Evolutionary conservation across 37 sponge, comb jelly and placozoan species (phyloP), one percentile per base, ranked within the genome.

Genomic region (Geodia barretti): DNA sequence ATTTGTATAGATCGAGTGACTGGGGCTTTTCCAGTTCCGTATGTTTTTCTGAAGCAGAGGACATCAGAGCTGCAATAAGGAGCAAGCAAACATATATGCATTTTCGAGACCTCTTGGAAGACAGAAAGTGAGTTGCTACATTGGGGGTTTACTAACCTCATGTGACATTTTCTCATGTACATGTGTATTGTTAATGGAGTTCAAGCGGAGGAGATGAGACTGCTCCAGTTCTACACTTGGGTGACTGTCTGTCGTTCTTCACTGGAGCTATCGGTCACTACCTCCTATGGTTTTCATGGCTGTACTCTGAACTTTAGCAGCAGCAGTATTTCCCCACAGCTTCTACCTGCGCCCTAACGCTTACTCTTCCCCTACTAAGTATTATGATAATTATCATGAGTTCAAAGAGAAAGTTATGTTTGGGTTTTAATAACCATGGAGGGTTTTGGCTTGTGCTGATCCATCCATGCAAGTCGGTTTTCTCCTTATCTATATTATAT

Each of bases 121-220:
- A 80, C 62, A 67, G 81, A 80, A 70, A 72, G 81, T 80, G 28
- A 35, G 41, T 68, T n/a, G n/a, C n/a, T n/a, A n/a, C n/a, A n/a
- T n/a, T n/a, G n/a, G n/a, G n/a, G n/a, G n/a, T n/a, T n/a, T n/a
- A n/a, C n/a, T n/a, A n/a, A n/a, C n/a, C n/a, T n/a, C n/a, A n/a
- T n/a, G n/a, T n/a, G n/a, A n/a, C n/a, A n/a, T n/a, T n/a, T n/a
- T n/a, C n/a, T n/a, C n/a, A n/a, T n/a, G n/a, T n/a, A n/a, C n/a
- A n/a, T n/a, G n/a, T n/a, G n/a, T n/a, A n/a, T n/a, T n/a, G n/a
- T 17, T 47, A 17, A 47, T 23, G n/a, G n/a, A n/a, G n/a, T n/a
- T n/a, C n/a, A n/a, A n/a, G n/a, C n/a, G n/a, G n/a, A 71, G 73
- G 73, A 71, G 73, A 38, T 34, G 38, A 33, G 19, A 38, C n/a